Evolutionary conservation across 2,113 vertebrate species (phyloP), one percentile per base, ranked within the genome.

Genomic region (Lethenteron camtschaticum): DNA sequence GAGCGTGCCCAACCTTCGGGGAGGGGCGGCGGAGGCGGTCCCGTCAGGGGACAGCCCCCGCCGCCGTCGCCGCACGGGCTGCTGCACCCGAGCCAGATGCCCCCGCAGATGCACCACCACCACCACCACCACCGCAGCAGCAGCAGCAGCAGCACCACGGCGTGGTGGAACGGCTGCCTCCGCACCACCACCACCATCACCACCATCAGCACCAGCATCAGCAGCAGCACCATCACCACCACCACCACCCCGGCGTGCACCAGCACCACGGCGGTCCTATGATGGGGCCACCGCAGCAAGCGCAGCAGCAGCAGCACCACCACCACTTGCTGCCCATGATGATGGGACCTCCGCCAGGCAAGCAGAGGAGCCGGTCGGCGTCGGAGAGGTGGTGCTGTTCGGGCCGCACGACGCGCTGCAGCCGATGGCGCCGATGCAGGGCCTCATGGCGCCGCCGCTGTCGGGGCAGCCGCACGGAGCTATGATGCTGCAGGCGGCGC

Each of bases 401-500:
- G 84, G 83, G 74, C 87, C 86, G 75, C 82, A 41, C 41, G 41
- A 41, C 5, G 41, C 87, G 56, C 86, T 85, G 55, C 82, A 85
- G 71, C 81, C 95, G 77, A 81, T 95, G 73, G 88, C 90, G 74
- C 85, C 89, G 10, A 89, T 90, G 78, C 87, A 88, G 73, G 83
- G 86, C 56, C 85, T 96, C 77, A 88, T 95, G 83, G 89, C 78
- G 12, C 85, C 87, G 18, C 83, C 87, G 1, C 80, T 83, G 1
- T 83, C 86, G 71, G 89, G 91, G 81, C 81, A 89, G 75, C 41
- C 41, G 41, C 41, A 41, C 41, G 41, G 41, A 3, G 41, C 41
- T 7, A 87, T 83, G 78, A 85, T 97, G 81, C 85, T 95, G 84
- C 86, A 86, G 72, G 83, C 87, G 3, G 89, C 91, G 78, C 81